Base-by-base conservation (phyloP, 2,888 invertebrate species). In the Cheilosia scutellata region DNA sequence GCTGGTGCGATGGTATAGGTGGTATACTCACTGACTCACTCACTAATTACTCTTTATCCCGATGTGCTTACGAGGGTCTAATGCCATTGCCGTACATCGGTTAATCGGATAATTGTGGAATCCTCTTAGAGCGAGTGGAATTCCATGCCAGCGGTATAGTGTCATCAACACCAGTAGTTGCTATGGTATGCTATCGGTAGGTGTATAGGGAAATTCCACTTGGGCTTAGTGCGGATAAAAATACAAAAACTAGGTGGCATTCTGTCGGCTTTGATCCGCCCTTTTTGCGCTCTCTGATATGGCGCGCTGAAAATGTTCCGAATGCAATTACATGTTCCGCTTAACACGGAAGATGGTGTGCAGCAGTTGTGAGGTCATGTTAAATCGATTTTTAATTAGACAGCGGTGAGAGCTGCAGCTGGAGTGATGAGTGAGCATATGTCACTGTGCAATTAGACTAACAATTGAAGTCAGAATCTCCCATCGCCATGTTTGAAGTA, bases 31-130 rank as follows among this genome's bases (percentile, higher is more conserved):
- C 72, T 77, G 82, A 72, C 77, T 82, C 78, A 62, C 71, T 87
- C 88, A 88, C 89, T 90, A 91, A 90, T 89, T 90, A 89, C 89
- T 75, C 86, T 88, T 89, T 82, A 90, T 89, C 89, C 89, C 87
- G 86, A 87, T 89, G 89, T 89, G 77, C 86, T 87, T 82, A 88
- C 75, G 71, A 76, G 62, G 79, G 66, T 63, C 78, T 60, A 72
- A 72, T 66, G 44, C 84, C 74, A 71, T 82, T 71, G 51, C 83
- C 82, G 82, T 83, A 82, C 87, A 84, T 79, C 49, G 82, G 88
- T 88, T 89, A 88, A 90, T 89, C 89, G 90, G 90, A 90, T 90
- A 91, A 91, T 91, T 91, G 90, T 89, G 84, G 89, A 90, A 90
- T 91, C 91, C 90, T 91, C 90, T 90, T 90, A 91, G 84, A n/a